These are phyloP conservation scores for Rousettus leschenaultii DNA, from an alignment of 2,113 vertebrate genomes.

Conservation along the genomic window DNA sequence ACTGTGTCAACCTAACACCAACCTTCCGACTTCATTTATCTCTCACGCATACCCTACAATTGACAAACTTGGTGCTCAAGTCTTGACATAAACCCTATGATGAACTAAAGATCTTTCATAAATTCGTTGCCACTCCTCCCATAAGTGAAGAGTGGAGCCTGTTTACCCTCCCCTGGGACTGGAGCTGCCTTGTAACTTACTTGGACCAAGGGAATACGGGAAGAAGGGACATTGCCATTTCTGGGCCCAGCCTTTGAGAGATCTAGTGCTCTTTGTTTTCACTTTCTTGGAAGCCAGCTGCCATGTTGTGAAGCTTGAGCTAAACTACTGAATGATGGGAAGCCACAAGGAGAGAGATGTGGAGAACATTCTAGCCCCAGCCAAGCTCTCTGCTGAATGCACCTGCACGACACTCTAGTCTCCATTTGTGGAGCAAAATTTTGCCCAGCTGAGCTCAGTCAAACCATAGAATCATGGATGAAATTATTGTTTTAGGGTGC, in stretches of 20 bases:
- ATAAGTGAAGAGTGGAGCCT: background rate
- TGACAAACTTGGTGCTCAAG: background rate
- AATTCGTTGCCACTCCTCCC: background rate
- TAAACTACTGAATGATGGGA: background rate
- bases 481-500: background rate
- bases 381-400: background rate
- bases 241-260: background rate
- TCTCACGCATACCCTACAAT: background rate
- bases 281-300: background rate
- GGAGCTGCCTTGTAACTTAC: background rate
- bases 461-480: background rate
- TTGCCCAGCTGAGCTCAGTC: background rate
- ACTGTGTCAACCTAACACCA: background rate
- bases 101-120: background rate
- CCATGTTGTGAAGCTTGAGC: background rate
- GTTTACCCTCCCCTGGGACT: too few species aligned
- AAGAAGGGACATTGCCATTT: background rate
- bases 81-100: background rate
- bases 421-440: background rate
- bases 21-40: background rate
- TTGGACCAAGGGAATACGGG: background rate
- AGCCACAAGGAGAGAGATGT: background rate
- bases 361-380: background rate
- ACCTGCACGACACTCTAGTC: background rate
- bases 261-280: background rate